phyloP scores from a whole-genome alignment of 1,140 invertebrate genomes.

The Leptoteleia sp. region DNA sequence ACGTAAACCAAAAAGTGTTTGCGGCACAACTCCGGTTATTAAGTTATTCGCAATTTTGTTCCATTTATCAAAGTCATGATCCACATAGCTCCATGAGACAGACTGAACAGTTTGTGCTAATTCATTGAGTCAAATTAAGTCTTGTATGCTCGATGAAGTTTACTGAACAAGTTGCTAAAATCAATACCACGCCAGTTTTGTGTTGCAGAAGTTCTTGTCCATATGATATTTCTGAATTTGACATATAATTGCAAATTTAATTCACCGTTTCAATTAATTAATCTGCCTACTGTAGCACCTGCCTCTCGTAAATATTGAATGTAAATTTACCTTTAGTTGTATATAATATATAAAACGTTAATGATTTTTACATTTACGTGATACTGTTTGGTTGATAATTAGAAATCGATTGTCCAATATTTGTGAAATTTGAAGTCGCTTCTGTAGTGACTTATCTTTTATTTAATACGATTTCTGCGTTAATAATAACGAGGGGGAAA shows the following conservation, averaged over 20 bases:
- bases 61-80: constrained; percentile 43
- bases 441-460: constrained; percentile 2
- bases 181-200: constrained; percentile 50
- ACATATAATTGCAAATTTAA: constrained; percentile 38
- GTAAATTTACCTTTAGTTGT: too few species aligned
- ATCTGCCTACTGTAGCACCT: neutral
- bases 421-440: too few species aligned
- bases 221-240: constrained; percentile 49
- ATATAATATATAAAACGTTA: too few species aligned
- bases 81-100: constrained; percentile 36
- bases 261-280: constrained; percentile 8
- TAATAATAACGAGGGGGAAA: too few species aligned
- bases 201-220: constrained; percentile 29
- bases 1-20: constrained; percentile 4
- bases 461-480: constrained; percentile 10
- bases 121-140: constrained; percentile 60
- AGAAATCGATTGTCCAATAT: too few species aligned
- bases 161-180: constrained; percentile 56
- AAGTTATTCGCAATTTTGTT: constrained; percentile 32
- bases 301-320: too few species aligned
- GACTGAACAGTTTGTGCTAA: constrained; percentile 54
- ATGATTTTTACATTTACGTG: too few species aligned
- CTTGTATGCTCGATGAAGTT: constrained; percentile 54
- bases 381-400: too few species aligned
- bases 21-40: constrained; percentile 10